Evolutionary conservation across 92 coral and sea anemone species (phyloP), one percentile per base, ranked within the genome.

Genomic region (Palythoa heliodiscus): DNA sequence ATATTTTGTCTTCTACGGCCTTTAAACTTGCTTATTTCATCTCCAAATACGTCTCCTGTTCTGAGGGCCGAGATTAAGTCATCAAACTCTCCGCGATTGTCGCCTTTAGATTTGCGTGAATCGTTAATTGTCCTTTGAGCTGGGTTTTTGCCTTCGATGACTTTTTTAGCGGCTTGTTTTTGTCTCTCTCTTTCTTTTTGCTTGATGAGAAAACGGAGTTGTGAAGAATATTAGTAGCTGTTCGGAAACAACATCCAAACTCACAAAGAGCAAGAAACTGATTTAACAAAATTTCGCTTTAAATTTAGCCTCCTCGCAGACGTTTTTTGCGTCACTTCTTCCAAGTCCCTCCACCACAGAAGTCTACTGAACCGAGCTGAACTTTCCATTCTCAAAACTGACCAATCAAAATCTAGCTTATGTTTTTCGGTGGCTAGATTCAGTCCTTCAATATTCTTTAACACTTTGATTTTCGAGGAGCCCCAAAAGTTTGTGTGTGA

Each of bases 41-140:
- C 99, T 14, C 99, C 99, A 74, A 97, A 97, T 19, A 97, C 99
- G 54, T 97, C 99, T 3, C 99, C 99, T 29, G 99, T 97, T 67
- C 99, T 76, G n/a, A 97, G 93, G 6, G 99, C 99, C 25, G 99
- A 97, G 66, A 97, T 97, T 53, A 97, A 85, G 79, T 97, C 99
- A 72, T 97, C 99, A 86, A 97, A 97, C 74, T 97, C 99, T n/a
- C 98, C 98, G 14, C 99, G 77, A 68, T 92, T 92, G 55, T 95
- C 96, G 7, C 93, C 91, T 64, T 73, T 75, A 0, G 77, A 76
- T 69, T 87, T 89, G 53, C 83, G 89, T 12, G 91, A 85, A 23
- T 53, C 82, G 63, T 76, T 75, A 17, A 68, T 80, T 19, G 82
- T 86, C 61, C 85, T 91, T 73, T 87, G 83, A 29, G 83, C 78